Conservation (phyloP, 1,140 invertebrate species). For the Tetranychus urticae region DNA sequence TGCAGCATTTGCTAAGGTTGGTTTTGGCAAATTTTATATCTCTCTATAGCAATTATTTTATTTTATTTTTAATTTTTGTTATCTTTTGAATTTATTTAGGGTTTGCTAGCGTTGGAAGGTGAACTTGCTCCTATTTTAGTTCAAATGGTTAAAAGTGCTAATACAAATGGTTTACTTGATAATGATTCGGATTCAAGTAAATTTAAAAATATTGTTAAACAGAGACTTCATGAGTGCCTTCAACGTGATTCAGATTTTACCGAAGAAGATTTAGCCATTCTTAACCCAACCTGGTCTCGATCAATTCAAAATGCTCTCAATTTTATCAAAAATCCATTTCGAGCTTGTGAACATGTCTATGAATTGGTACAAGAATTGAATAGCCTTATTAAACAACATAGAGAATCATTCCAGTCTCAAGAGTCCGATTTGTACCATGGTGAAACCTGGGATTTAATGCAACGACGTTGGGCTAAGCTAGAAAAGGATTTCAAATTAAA, state of each 20-base stretch:
- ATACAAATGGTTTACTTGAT: conserved; percentile 90
- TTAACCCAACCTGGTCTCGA: conserved; percentile 63
- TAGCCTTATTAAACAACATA: conserved; percentile 48
- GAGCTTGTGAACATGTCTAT: conserved; percentile 73
- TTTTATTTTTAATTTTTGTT: not conserved
- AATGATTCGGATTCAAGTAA: conserved; percentile 92
- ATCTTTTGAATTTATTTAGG: conserved; percentile 17
- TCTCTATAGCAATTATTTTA: not conserved
- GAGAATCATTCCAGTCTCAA: conserved; percentile 35
- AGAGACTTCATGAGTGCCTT: conserved; percentile 71
- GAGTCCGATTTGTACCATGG: conserved; percentile 83
- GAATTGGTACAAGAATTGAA: conserved; percentile 59
- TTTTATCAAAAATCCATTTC: conserved; percentile 86
- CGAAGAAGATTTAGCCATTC: conserved; percentile 49
- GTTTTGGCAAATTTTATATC: not conserved
- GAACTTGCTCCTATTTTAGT: conserved; percentile 95
- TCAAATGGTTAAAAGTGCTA: conserved; percentile 98
- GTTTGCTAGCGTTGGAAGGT: conserved; percentile 82
- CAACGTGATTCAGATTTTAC: conserved; percentile 73
- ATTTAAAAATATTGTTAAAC: conserved; percentile 85
- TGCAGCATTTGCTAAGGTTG: conserved; percentile 87
- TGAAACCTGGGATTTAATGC: conserved; percentile 97
- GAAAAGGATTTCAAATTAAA: conserved; percentile 94
- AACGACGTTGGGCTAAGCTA: conserved; percentile 89
- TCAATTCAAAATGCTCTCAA: conserved; percentile 40